Conservation (phyloP, 1,140 invertebrate genomes). For the Thaumatotibia leucotreta region DNA sequence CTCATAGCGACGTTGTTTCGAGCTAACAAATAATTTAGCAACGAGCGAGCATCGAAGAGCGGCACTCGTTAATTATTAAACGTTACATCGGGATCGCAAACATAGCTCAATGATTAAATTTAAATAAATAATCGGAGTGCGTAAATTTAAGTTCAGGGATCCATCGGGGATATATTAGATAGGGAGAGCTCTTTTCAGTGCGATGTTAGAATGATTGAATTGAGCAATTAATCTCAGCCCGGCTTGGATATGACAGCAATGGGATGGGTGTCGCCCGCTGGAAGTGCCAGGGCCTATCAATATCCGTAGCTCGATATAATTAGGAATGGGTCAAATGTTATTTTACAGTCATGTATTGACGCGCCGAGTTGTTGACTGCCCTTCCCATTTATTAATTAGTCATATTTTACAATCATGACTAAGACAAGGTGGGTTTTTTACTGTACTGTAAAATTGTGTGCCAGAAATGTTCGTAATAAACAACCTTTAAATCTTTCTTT, state of each 20-base stretch:
- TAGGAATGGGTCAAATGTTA: background rate
- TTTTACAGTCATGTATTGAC: no score
- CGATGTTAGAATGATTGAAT: background rate
- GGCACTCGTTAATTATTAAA: background rate
- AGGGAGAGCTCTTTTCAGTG: background rate
- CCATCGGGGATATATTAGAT: background rate
- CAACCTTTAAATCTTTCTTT: no score
- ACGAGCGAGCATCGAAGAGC: background rate
- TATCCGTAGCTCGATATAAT: background rate
- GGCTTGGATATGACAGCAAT: background rate
- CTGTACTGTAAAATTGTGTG: no score
- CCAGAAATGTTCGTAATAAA: no score
- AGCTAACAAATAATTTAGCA: background rate
- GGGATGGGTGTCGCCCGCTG: background rate
- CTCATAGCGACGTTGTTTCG: no score
- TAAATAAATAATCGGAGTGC: background rate
- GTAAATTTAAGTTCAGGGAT: background rate
- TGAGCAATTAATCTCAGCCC: background rate
- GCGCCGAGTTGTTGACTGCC: no score
- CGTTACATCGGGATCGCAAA: background rate
- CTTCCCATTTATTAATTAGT: no score
- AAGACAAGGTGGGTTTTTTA: no score
- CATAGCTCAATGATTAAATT: background rate
- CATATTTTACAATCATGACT: no score
- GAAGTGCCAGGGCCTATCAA: background rate